Evolutionary conservation across 2,888 invertebrate species (phyloP).

Genomic region (Rhagophthalmus giganteus): DNA sequence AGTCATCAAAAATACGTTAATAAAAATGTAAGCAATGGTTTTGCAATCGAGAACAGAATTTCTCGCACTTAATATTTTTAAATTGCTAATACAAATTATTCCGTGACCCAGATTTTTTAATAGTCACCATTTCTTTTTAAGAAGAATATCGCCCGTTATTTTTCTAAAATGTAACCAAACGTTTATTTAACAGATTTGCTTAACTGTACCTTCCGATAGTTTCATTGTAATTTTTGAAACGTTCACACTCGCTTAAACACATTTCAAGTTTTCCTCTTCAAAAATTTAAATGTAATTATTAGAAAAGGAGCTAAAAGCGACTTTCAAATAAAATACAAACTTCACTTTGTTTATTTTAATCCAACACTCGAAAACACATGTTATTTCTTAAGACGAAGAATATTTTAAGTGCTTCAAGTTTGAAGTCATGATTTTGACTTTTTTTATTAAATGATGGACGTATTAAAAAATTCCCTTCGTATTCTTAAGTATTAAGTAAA

Average conservation of each 20-base stretch:
- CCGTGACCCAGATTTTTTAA: slow-evolving; percentile 33
- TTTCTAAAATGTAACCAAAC: slow-evolving; percentile 15
- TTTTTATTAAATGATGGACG: slow-evolving; percentile 31
- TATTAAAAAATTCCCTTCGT: slow-evolving; percentile 24
- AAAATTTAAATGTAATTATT: slow-evolving; percentile 14
- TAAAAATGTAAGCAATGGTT: slow-evolving; percentile 29
- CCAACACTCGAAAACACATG: slow-evolving; percentile 37
- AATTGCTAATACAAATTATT: slow-evolving; percentile 35
- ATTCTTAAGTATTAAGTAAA: slow-evolving; percentile 30
- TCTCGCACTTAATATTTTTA: slow-evolving; percentile 28
- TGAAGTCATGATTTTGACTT: slow-evolving; percentile 33
- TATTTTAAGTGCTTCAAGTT: slow-evolving; percentile 37
- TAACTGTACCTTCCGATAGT: slow-evolving; percentile 29
- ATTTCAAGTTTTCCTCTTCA: slow-evolving; percentile 12
- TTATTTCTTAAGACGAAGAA: slow-evolving; percentile 36
- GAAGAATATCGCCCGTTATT: slow-evolving; percentile 25
- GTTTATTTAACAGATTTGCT: slow-evolving; percentile 21
- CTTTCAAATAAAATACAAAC: slow-evolving; percentile 22
- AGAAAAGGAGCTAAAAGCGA: slow-evolving; percentile 8
- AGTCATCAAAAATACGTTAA: slow-evolving; percentile 27
- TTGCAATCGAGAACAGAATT: slow-evolving; percentile 27
- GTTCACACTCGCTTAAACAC: slow-evolving; percentile 15
- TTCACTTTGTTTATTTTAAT: slow-evolving; percentile 35
- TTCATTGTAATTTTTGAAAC: slow-evolving; percentile 6
- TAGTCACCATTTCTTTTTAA: slow-evolving; percentile 22